Conservation (phyloP, 2,797 vertebrate species). For the Xerus rutilus region DNA sequence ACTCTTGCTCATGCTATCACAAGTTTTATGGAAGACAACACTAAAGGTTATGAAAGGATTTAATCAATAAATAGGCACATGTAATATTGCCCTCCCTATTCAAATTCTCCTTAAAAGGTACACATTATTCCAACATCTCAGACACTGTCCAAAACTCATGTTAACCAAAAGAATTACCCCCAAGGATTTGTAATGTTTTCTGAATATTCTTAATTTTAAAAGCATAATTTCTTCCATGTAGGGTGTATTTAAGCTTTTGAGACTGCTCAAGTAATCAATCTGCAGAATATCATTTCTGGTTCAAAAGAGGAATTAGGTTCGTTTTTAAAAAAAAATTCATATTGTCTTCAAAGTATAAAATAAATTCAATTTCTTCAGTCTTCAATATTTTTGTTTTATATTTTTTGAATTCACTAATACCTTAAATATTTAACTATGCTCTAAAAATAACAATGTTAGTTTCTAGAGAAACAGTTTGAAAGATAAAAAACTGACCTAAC, state of each 20-base stretch:
- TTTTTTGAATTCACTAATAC: slow-evolving; percentile 8
- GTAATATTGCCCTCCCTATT: not conserved
- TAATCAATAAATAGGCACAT: not conserved
- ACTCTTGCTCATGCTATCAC: not conserved
- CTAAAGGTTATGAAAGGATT: slow-evolving; percentile 10
- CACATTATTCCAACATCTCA: not conserved
- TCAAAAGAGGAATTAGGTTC: not conserved
- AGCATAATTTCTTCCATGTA: not conserved
- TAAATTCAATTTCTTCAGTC: slow-evolving; percentile 37
- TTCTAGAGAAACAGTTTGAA: slow-evolving; percentile 1
- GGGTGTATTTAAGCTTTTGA: not conserved
- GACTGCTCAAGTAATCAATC: slow-evolving; percentile 9
- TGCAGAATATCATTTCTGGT: not conserved
- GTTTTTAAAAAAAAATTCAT: slow-evolving; percentile 30
- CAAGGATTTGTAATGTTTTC: not conserved
- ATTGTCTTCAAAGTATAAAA: not conserved
- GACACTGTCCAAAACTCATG: not conserved
- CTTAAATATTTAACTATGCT: not conserved
- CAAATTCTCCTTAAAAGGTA: not conserved
- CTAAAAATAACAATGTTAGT: slow-evolving; percentile 41
- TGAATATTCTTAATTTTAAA: not conserved
- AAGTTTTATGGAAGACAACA: not conserved
- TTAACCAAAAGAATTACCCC: not conserved
- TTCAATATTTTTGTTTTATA: slow-evolving; percentile 1
- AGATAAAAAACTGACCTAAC: slow-evolving; percentile 2